phyloP scores from a whole-genome alignment of 2,797 vertebrate species.

The Pelobates cultripes region DNA sequence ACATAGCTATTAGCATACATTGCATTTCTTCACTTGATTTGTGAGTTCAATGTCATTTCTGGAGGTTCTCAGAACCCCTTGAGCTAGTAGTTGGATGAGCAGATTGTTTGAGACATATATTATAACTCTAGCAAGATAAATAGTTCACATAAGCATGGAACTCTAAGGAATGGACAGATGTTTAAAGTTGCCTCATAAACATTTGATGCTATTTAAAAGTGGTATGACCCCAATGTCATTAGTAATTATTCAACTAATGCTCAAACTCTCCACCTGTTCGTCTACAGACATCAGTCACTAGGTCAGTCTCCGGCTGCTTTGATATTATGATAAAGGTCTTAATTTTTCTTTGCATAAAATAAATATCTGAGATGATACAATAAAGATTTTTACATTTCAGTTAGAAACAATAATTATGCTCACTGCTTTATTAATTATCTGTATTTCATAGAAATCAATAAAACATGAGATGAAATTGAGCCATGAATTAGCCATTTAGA shows the following conservation, averaged over 20 bases:
- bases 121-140: constrained; percentile 29
- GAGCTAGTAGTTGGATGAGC: constrained; percentile 5
- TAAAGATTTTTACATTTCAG: too few species aligned
- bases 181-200: constrained; percentile 30
- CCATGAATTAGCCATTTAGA: too few species aligned
- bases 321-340: constrained; percentile 14
- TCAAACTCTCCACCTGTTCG: constrained; percentile 14
- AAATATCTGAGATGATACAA: background rate
- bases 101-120: constrained; percentile 16
- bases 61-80: background rate
- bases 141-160: constrained; percentile 4
- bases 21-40: background rate
- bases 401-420: too few species aligned
- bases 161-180: constrained; percentile 35
- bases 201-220: constrained; percentile 35
- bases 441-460: too few species aligned
- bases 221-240: constrained; percentile 47
- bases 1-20: background rate
- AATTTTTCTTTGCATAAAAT: background rate
- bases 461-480: too few species aligned
- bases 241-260: constrained; percentile 38
- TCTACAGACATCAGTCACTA: constrained; percentile 12
- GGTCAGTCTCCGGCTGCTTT: background rate
- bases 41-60: constrained; percentile 9
- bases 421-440: too few species aligned